Evolutionary conservation across 2,888 invertebrate genomes (phyloP).

Genomic region (Cantharis rufa): DNA sequence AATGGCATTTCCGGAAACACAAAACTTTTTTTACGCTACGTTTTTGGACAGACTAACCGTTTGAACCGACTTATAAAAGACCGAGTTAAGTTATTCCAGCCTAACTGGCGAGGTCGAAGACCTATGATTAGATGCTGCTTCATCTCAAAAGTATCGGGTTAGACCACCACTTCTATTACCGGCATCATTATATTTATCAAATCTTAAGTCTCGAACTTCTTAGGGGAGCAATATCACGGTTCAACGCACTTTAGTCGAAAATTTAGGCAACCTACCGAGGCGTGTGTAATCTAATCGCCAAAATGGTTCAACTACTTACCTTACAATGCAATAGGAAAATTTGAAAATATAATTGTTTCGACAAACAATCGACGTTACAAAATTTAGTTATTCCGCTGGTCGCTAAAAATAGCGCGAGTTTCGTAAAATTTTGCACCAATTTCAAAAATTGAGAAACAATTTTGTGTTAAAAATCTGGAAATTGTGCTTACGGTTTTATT

Average conservation of each 20-base stretch:
- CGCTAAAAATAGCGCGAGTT: background rate
- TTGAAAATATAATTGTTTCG: background rate
- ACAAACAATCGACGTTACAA: background rate
- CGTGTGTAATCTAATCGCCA: background rate
- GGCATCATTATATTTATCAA: constrained; percentile 4
- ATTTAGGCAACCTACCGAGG: background rate
- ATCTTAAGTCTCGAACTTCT: background rate
- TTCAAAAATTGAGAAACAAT: background rate
- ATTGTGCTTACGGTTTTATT: background rate
- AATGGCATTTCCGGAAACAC: constrained; percentile 27
- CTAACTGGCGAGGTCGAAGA: constrained; percentile 21
- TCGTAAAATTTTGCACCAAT: background rate
- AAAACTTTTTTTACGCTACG: background rate
- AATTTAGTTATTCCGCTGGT: background rate
- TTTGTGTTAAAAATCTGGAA: background rate
- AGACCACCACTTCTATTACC: constrained; percentile 2
- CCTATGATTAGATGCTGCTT: constrained; percentile 18
- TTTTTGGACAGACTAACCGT: constrained; percentile 7
- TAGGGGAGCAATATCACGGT: background rate
- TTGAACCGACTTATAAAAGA: constrained; percentile 13
- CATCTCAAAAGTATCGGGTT: constrained; percentile 11
- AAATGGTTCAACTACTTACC: background rate
- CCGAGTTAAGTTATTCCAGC: constrained; percentile 13
- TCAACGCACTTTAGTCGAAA: background rate
- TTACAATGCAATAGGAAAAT: background rate